Evolutionary conservation across 2,888 invertebrate genomes (phyloP).

Genomic region (Melipona beecheii): DNA sequence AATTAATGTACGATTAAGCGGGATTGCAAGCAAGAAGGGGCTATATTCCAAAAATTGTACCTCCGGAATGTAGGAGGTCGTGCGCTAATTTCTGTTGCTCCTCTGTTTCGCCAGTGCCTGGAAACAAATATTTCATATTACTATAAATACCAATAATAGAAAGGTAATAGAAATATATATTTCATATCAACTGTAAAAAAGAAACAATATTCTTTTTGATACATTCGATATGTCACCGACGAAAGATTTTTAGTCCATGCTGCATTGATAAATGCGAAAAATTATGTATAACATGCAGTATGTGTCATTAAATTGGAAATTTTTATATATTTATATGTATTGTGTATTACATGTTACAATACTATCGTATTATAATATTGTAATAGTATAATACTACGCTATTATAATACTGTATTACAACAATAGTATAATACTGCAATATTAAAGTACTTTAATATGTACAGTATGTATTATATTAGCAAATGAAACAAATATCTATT

Average conservation of each 20-base stretch:
- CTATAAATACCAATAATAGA: too few species aligned
- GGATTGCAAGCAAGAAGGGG: constrained; percentile 41
- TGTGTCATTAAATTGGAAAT: too few species aligned
- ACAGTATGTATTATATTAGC: too few species aligned
- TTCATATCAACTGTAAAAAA: neutral
- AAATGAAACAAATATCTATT: too few species aligned
- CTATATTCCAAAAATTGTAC: constrained; percentile 80
- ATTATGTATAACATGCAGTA: neutral
- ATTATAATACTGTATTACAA: too few species aligned
- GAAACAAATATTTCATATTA: constrained; percentile 73
- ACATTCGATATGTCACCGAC: neutral
- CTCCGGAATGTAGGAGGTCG: constrained; percentile 94
- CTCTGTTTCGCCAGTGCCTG: constrained; percentile 91
- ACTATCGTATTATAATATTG: too few species aligned
- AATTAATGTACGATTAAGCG: neutral
- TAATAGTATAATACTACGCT: too few species aligned
- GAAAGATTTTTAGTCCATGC: neutral
- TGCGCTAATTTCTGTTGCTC: constrained; percentile 94
- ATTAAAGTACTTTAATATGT: too few species aligned
- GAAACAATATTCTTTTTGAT: neutral
- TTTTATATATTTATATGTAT: too few species aligned
- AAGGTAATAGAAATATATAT: neutral
- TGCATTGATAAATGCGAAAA: neutral
- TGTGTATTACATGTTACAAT: too few species aligned
- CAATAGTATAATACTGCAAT: too few species aligned